Evolutionary conservation across 2,113 vertebrate species (phyloP), one percentile per base, ranked within the genome.

Genomic region (Dromas ardeola): DNA sequence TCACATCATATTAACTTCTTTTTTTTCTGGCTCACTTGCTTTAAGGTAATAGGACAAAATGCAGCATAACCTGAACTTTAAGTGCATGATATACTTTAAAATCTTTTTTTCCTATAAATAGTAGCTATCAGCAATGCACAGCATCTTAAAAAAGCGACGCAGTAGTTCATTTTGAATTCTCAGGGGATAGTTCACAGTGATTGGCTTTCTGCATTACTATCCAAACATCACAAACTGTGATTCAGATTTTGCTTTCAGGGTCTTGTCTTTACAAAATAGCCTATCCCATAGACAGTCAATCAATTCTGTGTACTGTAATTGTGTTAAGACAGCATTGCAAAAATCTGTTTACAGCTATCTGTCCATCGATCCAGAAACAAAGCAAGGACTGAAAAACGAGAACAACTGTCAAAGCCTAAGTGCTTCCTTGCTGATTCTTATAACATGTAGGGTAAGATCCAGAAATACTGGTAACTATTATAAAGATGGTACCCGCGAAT

Each of bases 311-410:
- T 61, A 38, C 84, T 88, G 80, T 92, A 88, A 93, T 88, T 95
- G 86, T 93, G 95, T 65, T 34, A 55, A 65, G 90, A 84, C 74
- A 93, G 81, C 17, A 43, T 67, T 88, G 83, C 70, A 71, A 76
- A 91, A 81, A 74, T 77, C 72, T 94, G 87, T 85, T 89, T 95
- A 90, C 94, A 95, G 85, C 88, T 95, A 27, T 88, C 88, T 95
- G 94, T 92, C 96, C 79, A 94, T 92, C 59, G 59, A 92, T 92
- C 90, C 95, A 96, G 94, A 93, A 94, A 82, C 65, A 86, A 78
- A 91, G 62, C 65, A 45, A 67, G 30, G n/a, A 52, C 84, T 78
- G 62, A 69, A 69, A 69, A 92, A 76, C 55, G 92, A 78, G 78
- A 94, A 38, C 59, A 85, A 63, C 92, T 88, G 55, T 80, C 90